A percentile compares a stretch with the other conserved stretches of the same genome.
These are phyloP conservation scores for Podarcis siculus DNA, from an alignment of 2,797 vertebrate genomes.

Conservation along the genomic window DNA sequence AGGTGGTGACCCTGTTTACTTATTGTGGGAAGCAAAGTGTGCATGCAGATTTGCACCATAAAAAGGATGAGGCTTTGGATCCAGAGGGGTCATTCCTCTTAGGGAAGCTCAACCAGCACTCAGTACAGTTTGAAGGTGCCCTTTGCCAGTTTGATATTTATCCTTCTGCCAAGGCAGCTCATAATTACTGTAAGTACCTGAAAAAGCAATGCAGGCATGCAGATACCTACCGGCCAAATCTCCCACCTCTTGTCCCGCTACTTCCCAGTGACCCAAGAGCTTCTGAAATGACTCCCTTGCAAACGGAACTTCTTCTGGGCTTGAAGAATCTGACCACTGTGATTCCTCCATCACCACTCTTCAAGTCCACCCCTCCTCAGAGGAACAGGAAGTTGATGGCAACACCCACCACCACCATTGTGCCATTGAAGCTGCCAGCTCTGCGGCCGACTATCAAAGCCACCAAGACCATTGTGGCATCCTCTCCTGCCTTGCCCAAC, in stretches of 20 bases:
- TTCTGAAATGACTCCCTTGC: conserved; percentile 36
- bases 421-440: neutral
- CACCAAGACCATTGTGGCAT: conserved; percentile 21
- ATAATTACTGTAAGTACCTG: conserved; percentile 97
- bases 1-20: conserved; percentile 87
- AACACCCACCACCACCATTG: rapidly evolving
- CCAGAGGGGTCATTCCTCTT: conserved; percentile 91
- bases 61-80: conserved; percentile 86
- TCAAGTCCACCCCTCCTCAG: conserved; percentile 49
- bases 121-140: conserved; percentile 94
- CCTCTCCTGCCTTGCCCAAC: neutral
- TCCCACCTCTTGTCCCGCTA: conserved; percentile 83
- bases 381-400: conserved; percentile 9
- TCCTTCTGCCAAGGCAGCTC: conserved; percentile 92
- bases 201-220: conserved; percentile 95
- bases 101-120: conserved; percentile 90
- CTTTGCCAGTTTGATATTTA: conserved; percentile 98
- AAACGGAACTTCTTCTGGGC: conserved; percentile 60
- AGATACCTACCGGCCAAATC: conserved; percentile 84
- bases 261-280: conserved; percentile 79
- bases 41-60: conserved; percentile 84
- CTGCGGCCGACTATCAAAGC: conserved; percentile 50
- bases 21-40: conserved; percentile 88
- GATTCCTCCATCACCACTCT: conserved; percentile 29
- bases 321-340: conserved; percentile 76